These are phyloP conservation scores for Drosophila neotestacea DNA, from an alignment of 2,888 invertebrate genomes.

Conservation along the genomic window DNA sequence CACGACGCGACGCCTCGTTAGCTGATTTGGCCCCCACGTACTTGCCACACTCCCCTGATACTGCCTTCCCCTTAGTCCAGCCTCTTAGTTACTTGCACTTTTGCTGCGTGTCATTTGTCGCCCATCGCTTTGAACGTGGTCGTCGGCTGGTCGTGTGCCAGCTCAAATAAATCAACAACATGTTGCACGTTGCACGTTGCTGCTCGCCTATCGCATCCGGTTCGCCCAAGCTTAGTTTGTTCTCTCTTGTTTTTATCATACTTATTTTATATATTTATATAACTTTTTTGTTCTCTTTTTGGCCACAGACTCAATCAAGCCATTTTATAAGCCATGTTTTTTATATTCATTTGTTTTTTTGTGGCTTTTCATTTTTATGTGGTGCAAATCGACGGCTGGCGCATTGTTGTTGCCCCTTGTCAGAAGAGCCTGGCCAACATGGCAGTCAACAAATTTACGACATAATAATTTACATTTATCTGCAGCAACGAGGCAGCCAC, in stretches of 20 bases:
- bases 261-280: slow-evolving; percentile 4
- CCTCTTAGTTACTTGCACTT: slow-evolving; percentile 67
- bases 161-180: slow-evolving; percentile 70
- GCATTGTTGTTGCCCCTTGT: slow-evolving; percentile 69
- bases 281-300: slow-evolving; percentile 4
- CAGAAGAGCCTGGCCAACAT: slow-evolving; percentile 68
- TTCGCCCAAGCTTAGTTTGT: slow-evolving; percentile 65
- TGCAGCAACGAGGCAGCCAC: slow-evolving; percentile 81
- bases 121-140: slow-evolving; percentile 61
- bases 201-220: slow-evolving; percentile 74
- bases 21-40: slow-evolving; percentile 62
- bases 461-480: slow-evolving; percentile 85
- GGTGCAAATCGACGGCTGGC: slow-evolving; percentile 58
- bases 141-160: slow-evolving; percentile 74
- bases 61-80: slow-evolving; percentile 1
- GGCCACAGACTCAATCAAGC: slow-evolving; percentile 71
- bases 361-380: slow-evolving; percentile 37
- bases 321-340: slow-evolving; percentile 67
- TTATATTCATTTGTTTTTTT: slow-evolving; percentile 23
- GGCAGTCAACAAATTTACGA: slow-evolving; percentile 83
- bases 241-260: slow-evolving; percentile 14
- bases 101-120: slow-evolving; percentile 63
- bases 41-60: slow-evolving; percentile 10
- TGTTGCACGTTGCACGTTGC: slow-evolving; percentile 46
- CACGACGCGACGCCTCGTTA: slow-evolving; percentile 61